Evolutionary conservation across 2,113 vertebrate species (phyloP).

Genomic region (Carassius gibelio): DNA sequence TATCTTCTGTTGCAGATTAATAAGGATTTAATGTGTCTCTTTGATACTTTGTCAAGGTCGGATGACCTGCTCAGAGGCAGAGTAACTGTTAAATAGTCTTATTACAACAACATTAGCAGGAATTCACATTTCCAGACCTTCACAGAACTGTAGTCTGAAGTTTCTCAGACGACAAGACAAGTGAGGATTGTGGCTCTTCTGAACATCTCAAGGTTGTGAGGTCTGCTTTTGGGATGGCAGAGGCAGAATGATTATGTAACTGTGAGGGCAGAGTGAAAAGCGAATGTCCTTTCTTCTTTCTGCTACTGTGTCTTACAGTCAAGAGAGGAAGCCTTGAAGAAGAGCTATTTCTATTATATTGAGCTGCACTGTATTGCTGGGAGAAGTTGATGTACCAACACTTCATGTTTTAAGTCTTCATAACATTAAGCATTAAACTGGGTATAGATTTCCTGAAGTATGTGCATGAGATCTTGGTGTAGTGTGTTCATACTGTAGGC

Average conservation of each 20-base stretch:
- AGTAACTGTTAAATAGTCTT: neutral
- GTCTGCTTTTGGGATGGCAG: neutral
- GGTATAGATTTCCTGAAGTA: neutral
- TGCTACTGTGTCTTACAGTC: neutral
- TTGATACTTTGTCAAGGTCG: neutral
- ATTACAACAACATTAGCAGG: neutral
- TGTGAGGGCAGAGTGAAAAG: constrained; percentile 4
- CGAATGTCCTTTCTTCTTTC: constrained; percentile 3
- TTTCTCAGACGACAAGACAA: neutral
- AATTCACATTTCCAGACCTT: constrained; percentile 3
- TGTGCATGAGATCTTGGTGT: neutral
- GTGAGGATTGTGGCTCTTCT: neutral
- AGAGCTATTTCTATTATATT: neutral
- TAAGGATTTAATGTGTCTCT: constrained; percentile 4
- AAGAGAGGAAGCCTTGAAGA: neutral
- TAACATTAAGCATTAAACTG: neutral
- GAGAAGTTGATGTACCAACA: neutral
- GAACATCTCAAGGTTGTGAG: constrained; percentile 13
- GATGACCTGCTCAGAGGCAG: neutral
- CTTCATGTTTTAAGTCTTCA: neutral
- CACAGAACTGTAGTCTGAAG: neutral
- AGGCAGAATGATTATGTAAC: constrained; percentile 1
- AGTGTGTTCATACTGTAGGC: neutral
- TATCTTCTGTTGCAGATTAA: constrained; percentile 4
- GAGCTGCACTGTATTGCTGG: neutral